phyloP scores from a whole-genome alignment of 1,140 invertebrate genomes.

The Lepidurus arcticus region DNA sequence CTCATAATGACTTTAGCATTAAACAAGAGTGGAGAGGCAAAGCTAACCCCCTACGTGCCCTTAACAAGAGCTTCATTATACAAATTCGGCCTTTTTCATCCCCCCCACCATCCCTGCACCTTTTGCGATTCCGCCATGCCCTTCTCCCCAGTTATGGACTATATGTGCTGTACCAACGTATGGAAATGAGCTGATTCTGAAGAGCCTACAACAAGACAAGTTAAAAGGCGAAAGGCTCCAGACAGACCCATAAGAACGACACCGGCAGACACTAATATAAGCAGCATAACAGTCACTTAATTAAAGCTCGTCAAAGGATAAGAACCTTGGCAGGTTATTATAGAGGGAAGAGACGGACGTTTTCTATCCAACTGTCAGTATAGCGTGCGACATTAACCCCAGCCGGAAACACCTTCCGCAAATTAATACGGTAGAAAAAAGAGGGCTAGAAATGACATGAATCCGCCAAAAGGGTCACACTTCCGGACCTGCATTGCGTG shows the following conservation, averaged over 20 bases:
- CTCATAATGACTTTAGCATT: too few relatives aligned
- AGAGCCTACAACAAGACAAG: background rate
- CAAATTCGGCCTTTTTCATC: too few relatives aligned
- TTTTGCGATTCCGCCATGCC: too few relatives aligned
- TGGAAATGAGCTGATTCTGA: background rate
- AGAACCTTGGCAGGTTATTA: too few relatives aligned
- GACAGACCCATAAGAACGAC: background rate
- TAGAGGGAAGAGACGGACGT: background rate
- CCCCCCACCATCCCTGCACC: too few relatives aligned
- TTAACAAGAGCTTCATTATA: too few relatives aligned
- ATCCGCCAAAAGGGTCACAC: background rate
- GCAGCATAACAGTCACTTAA: background rate
- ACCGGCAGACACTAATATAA: background rate
- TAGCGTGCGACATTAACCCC: background rate
- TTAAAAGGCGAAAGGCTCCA: background rate
- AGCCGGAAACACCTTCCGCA: background rate
- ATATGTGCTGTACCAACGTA: background rate
- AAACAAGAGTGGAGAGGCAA: too few relatives aligned
- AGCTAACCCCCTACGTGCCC: too few relatives aligned
- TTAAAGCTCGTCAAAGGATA: too few relatives aligned
- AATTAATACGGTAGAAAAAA: background rate
- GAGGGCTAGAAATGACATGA: background rate
- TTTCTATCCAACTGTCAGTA: background rate
- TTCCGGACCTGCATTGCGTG: background rate
- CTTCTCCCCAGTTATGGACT: too few relatives aligned